phyloP scores from a whole-genome alignment of 1,140 invertebrate species.

The Drosophila seguyi region DNA sequence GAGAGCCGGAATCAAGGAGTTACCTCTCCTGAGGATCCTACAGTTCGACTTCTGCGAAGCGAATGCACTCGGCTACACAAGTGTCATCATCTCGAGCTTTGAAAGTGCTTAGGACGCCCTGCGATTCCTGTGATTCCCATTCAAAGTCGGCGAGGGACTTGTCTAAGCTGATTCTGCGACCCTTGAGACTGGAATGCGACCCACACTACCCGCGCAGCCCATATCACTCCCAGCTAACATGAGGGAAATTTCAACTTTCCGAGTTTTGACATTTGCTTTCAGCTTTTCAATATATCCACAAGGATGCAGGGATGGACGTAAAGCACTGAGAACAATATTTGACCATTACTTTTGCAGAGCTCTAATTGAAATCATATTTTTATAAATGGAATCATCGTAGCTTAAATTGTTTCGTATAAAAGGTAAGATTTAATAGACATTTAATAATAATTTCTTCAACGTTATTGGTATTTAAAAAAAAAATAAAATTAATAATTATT shows the following conservation, averaged over 20 bases:
- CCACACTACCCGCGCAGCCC: neutral
- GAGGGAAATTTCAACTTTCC: conserved; percentile 44
- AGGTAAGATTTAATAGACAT: neutral
- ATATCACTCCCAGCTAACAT: conserved; percentile 3
- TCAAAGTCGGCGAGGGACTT: conserved; percentile 42
- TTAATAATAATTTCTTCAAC: too few relatives aligned
- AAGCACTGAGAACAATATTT: neutral
- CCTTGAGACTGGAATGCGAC: conserved; percentile 48
- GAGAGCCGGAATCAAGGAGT: neutral
- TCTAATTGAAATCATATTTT: neutral
- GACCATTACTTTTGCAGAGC: neutral
- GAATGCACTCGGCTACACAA: conserved; percentile 28
- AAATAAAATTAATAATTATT: neutral
- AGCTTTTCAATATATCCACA: conserved; percentile 24
- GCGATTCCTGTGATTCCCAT: conserved; percentile 44
- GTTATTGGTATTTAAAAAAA: neutral
- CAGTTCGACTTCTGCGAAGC: conserved; percentile 5
- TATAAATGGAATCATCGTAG: neutral
- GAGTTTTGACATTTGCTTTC: conserved; percentile 74
- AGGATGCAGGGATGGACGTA: neutral
- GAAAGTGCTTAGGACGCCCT: conserved; percentile 46
- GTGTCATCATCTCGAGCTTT: conserved; percentile 69
- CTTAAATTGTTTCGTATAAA: neutral
- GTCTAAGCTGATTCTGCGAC: conserved; percentile 67
- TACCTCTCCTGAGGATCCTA: neutral